Evolutionary conservation across 2,113 vertebrate genomes (phyloP).

Genomic region (Nesospiza acunhae): DNA sequence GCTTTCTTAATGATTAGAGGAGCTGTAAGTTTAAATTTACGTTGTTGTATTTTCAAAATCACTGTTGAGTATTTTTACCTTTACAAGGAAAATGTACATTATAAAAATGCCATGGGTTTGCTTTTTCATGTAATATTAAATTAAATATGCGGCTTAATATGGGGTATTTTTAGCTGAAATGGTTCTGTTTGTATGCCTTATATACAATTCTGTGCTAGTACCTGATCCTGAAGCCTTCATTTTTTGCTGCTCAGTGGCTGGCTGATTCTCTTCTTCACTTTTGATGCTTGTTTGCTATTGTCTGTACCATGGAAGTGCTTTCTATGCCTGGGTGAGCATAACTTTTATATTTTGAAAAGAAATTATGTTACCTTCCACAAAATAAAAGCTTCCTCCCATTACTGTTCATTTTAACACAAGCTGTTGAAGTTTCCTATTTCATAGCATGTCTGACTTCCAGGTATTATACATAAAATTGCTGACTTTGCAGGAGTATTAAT

Average conservation of each 20-base stretch:
- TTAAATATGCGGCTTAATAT: background rate
- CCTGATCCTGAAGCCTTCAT: background rate
- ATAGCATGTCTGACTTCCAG: constrained; percentile 25
- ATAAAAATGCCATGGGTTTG: background rate
- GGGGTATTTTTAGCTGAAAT: background rate
- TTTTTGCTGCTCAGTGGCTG: background rate
- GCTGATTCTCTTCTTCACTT: background rate
- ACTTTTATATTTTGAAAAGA: background rate
- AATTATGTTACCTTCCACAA: background rate
- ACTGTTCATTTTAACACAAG: background rate
- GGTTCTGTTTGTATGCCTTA: background rate
- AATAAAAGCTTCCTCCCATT: constrained; percentile 27
- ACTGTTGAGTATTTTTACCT: background rate
- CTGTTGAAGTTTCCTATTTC: constrained; percentile 38
- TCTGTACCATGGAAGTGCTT: background rate
- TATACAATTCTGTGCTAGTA: background rate
- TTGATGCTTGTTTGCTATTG: background rate
- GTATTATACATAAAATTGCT: constrained; percentile 41
- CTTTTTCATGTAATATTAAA: background rate
- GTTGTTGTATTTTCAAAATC: background rate
- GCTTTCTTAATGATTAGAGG: background rate
- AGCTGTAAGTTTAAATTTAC: background rate
- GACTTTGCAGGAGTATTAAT: constrained; percentile 17
- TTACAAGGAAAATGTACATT: background rate
- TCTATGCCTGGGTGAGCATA: background rate